Evolutionary conservation across 2,113 vertebrate genomes (phyloP).

Genomic region (Junco hyemalis): DNA sequence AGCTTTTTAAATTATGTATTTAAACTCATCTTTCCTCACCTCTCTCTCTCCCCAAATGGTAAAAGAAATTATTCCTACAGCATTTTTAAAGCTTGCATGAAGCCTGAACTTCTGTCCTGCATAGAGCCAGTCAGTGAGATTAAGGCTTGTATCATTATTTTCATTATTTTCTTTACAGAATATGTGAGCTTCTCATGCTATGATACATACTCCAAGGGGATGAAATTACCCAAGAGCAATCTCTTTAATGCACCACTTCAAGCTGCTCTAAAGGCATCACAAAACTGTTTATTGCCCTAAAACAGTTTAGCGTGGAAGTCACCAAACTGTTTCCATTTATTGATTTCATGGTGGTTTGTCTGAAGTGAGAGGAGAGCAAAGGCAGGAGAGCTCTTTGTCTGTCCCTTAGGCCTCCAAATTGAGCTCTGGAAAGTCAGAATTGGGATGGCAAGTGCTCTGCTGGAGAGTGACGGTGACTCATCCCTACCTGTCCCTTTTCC

Average conservation of each 20-base stretch:
- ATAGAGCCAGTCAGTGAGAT: background rate
- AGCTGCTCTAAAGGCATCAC: background rate
- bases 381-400: background rate
- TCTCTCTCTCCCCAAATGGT: background rate
- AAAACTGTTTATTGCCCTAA: background rate
- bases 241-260: background rate
- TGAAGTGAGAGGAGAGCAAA: background rate
- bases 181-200: background rate
- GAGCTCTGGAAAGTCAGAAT: background rate
- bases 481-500: background rate
- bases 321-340: background rate
- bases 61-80: background rate
- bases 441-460: background rate
- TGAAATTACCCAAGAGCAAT: background rate
- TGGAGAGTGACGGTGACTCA: background rate
- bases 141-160: background rate
- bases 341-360: background rate
- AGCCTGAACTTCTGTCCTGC: background rate
- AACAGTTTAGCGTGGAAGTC: background rate
- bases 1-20: conserved; percentile 41
- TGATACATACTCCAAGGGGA: background rate
- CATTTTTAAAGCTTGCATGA: background rate
- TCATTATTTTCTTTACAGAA: background rate
- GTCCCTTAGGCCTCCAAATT: background rate
- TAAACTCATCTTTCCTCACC: conserved; percentile 35